Base-by-base conservation (phyloP, 2,888 invertebrate species). In the Tenthredo amoena region DNA sequence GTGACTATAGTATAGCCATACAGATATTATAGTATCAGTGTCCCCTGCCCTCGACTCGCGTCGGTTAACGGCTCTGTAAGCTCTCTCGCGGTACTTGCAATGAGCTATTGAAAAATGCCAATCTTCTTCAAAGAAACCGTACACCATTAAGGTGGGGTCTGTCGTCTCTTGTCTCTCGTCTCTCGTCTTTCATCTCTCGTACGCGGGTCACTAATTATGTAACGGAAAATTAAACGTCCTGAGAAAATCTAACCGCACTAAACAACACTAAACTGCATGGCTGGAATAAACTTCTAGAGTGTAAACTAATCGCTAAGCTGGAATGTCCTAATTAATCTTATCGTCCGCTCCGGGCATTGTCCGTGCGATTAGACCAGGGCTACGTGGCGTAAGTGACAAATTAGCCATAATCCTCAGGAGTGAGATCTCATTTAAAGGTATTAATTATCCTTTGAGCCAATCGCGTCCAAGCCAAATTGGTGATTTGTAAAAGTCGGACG, bases 21-120 rank as follows among this genome's bases (percentile, higher is more conserved):
- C 85, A 87, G 89, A 90, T 90, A 89, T 90, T 86, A 88, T 88
- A 87, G 87, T 37, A 74, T 74, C 43, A 21, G 65, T 43, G 40
- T 81, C 31, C 40, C 5, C 55, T 26, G 76, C 71, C 79, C 84
- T 79, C 55, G 55, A 18, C 84, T 87, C 85, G 88, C 86, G 88
- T 84, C 87, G 87, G 88, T 83, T 86, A 87, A 86, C 87, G 87
- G 84, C 62, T 84, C 84, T 21, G 71, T 76, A 50, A 77, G 58
- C 37, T 81, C 40, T 43, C 40, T n/a, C n/a, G 81, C 40, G 62
- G 62, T 18, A 26, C 62, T 34, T 15, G 26, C 12, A 62, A 62
- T 81, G 40, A 62, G 88, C 89, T 91, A 91, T 91, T 91, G 90
- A 90, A 91, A 91, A 92, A 91, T 91, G 91, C 90, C 91, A 86